A percentile compares a stretch with the other conserved stretches of the same genome.
Conservation (phyloP, 2,888 invertebrate genomes). For the Callyntrura sp. region DNA sequence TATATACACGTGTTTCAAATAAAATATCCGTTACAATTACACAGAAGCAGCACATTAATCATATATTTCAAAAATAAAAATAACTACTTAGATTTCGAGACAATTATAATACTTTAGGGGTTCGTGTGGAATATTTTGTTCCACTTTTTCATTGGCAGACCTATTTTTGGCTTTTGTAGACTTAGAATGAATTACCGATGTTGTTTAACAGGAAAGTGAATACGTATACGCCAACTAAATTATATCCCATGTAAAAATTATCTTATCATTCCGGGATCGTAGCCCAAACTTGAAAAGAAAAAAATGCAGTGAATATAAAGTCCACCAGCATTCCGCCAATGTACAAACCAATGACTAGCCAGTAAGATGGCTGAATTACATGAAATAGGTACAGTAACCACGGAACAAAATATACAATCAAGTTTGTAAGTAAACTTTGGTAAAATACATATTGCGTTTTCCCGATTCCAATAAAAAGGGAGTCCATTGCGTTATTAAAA, state of each 20-base stretch:
- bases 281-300: slow-evolving; percentile 75
- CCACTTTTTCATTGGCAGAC: no score
- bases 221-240: no score
- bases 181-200: no score
- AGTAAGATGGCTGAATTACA: slow-evolving; percentile 72
- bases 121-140: no score
- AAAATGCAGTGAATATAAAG: slow-evolving; percentile 75
- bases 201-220: no score
- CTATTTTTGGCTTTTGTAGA: no score
- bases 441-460: slow-evolving; percentile 79
- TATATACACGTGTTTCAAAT: neutral
- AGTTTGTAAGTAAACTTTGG: slow-evolving; percentile 78
- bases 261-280: slow-evolving; percentile 39
- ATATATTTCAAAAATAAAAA: no score
- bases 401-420: slow-evolving; percentile 77
- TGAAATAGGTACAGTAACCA: slow-evolving; percentile 78
- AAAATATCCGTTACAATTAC: no score
- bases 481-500: slow-evolving; percentile 80
- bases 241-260: no score
- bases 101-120: no score
- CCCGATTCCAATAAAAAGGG: slow-evolving; percentile 79
- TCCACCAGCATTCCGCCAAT: slow-evolving; percentile 79
- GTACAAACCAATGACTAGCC: slow-evolving; percentile 78
- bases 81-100: no score
- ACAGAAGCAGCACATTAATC: no score